phyloP scores from a whole-genome alignment of 1,140 invertebrate genomes.

The Drosophila hydei region DNA sequence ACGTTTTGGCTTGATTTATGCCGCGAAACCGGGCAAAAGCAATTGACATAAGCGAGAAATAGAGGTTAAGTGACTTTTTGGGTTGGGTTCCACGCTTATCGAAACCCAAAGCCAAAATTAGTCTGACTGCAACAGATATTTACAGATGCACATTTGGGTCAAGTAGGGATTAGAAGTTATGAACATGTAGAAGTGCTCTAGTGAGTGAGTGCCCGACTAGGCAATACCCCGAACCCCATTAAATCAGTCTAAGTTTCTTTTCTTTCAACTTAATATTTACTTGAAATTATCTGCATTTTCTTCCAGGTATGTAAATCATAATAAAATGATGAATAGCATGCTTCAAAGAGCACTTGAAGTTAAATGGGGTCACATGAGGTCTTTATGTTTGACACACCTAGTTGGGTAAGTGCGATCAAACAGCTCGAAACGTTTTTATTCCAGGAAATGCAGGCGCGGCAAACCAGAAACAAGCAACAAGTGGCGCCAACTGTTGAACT shows the following conservation, averaged over 20 bases:
- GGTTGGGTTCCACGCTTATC: constrained; percentile 16
- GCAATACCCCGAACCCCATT: too few species aligned
- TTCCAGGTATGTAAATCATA: constrained; percentile 35
- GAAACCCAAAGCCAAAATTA: neutral
- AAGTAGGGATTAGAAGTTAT: neutral
- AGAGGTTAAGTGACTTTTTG: constrained; percentile 44
- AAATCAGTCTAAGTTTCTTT: too few species aligned
- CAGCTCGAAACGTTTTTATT: neutral
- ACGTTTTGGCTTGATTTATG: constrained; percentile 31
- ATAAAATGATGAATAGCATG: constrained; percentile 1
- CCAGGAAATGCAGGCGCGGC: constrained; percentile 28
- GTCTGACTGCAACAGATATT: neutral
- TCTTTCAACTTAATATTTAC: too few species aligned
- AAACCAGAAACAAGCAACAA: constrained; percentile 14
- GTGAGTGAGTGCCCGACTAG: too few species aligned
- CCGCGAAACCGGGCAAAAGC: constrained; percentile 14
- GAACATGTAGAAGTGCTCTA: neutral
- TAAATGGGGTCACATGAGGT: constrained; percentile 3
- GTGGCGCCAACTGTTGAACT: constrained; percentile 37
- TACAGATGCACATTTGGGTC: neutral
- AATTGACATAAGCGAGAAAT: constrained; percentile 21
- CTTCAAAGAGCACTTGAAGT: neutral
- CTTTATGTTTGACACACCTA: constrained; percentile 26
- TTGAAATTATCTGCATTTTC: too few species aligned
- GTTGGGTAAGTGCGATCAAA: neutral